Evolutionary conservation across 1,140 invertebrate species (phyloP), one percentile per base, ranked within the genome.

Genomic region (Telenomus remus): DNA sequence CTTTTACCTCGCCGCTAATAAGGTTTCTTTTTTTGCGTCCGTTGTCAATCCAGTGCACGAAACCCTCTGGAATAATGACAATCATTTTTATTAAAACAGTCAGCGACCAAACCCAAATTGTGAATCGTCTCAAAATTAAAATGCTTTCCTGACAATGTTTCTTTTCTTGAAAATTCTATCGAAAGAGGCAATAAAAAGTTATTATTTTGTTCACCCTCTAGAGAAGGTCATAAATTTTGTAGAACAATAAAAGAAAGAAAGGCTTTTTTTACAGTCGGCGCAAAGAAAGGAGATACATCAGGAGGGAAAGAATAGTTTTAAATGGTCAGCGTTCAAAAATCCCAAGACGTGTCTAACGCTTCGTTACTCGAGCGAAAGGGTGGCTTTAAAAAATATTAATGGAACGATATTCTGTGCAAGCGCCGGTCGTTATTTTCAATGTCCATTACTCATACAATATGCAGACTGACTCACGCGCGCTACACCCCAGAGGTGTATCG

Each of bases 401-500:
- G 49, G 39, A 49, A 63, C 44, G 55, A 61, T 74, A 63, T 70
- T 76, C 64, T 60, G 39, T 10, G 33, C 33, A 16, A 59, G 59
- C 65, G 35, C 14, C 19, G 66, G 60, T 65, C 65, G 59, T 70
- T 76, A 76, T 70, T 71, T 71, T 63, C 60, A 53, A 55, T 71
- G 68, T 71, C 63, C 74, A 77, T 77, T 68, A 68, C 68, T 77
- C 68, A 72, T 68, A 59, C 51, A 72, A 68, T 72, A 72, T 72
- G 51, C 68, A 68, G 11, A 57, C 57, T 63, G 66, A 72, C 42
- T 68, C 59, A 68, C 59, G 35, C 56, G 44, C 51, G 48, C 48
- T 69, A 65, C 76, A 76, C 73, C 79, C 80, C 65, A 79, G 74
- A 68, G 78, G 70, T n/a, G n/a, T 66, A 75, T 76, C 71, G 57